Conservation (phyloP, 2,888 invertebrate genomes). For the Parasteatoda lunata region DNA sequence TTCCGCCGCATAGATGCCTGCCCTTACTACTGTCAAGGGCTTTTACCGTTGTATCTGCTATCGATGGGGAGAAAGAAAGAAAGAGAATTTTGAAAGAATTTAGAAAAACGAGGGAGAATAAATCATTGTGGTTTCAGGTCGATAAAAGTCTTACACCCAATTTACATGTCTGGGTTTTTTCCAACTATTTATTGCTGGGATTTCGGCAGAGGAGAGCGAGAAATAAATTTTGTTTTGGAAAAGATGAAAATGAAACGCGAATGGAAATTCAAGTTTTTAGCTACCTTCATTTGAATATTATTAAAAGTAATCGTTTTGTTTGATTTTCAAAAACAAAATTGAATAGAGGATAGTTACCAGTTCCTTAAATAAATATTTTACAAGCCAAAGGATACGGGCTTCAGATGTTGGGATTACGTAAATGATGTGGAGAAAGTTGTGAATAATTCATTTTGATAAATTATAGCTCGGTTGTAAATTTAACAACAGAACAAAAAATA, state of each 20-base stretch:
- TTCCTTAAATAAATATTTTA: too few relatives aligned
- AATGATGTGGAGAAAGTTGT: too few relatives aligned
- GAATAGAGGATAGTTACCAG: too few relatives aligned
- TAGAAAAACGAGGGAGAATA: constrained; percentile 11
- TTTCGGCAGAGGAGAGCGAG: not conserved
- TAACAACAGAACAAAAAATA: too few relatives aligned
- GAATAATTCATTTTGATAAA: too few relatives aligned
- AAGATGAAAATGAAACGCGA: not conserved
- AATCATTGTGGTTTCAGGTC: constrained; percentile 20
- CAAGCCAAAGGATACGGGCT: too few relatives aligned
- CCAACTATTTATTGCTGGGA: not conserved
- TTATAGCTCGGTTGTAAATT: too few relatives aligned
- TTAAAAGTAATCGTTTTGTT: constrained; percentile 1
- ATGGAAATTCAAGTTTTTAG: not conserved
- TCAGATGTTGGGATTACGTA: too few relatives aligned
- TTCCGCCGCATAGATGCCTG: too few relatives aligned
- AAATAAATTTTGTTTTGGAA: not conserved
- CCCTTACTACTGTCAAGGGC: constrained; percentile 14
- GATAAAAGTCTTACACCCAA: constrained; percentile 12
- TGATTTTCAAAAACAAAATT: constrained; percentile 1
- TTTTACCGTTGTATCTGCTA: constrained; percentile 7
- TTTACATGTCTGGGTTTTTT: constrained; percentile 1
- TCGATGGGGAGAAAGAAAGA: not conserved
- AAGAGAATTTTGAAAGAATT: not conserved
- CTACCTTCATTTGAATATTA: not conserved